Evolutionary conservation across 2,888 invertebrate species (phyloP).

Genomic region (Quadroppia sp.): DNA sequence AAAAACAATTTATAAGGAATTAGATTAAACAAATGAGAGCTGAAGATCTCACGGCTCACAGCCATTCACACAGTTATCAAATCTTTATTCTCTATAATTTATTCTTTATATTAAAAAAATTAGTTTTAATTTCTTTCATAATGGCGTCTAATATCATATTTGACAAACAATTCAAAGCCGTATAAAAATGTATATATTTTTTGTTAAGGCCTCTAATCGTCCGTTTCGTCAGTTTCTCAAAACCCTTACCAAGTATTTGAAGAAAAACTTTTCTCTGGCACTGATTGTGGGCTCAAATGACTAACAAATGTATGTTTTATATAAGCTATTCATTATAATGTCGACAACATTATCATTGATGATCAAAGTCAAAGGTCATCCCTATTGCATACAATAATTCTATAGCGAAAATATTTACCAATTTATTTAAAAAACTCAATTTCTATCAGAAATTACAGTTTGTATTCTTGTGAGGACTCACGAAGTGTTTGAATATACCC

Average conservation of each 20-base stretch:
- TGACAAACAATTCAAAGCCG: neutral
- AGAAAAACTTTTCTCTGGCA: no score
- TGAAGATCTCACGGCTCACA: neutral
- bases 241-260: no score
- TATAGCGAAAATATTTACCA: neutral
- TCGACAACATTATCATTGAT: constrained; percentile 18
- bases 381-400: neutral
- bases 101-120: constrained; percentile 9
- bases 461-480: neutral
- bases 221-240: neutral
- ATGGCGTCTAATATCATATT: neutral
- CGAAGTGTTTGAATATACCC: neutral
- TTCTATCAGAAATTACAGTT: neutral
- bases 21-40: constrained; percentile 15
- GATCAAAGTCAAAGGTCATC: constrained; percentile 6
- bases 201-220: neutral
- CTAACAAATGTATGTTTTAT: neutral
- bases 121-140: constrained; percentile 17
- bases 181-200: neutral
- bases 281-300: no score
- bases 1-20: constrained; percentile 19
- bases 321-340: constrained; percentile 5
- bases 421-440: neutral
- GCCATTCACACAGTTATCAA: constrained; percentile 22
- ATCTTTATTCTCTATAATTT: neutral